These are phyloP conservation scores for Nebria brevicollis DNA, from an alignment of 2,888 invertebrate species.

Conservation along the genomic window DNA sequence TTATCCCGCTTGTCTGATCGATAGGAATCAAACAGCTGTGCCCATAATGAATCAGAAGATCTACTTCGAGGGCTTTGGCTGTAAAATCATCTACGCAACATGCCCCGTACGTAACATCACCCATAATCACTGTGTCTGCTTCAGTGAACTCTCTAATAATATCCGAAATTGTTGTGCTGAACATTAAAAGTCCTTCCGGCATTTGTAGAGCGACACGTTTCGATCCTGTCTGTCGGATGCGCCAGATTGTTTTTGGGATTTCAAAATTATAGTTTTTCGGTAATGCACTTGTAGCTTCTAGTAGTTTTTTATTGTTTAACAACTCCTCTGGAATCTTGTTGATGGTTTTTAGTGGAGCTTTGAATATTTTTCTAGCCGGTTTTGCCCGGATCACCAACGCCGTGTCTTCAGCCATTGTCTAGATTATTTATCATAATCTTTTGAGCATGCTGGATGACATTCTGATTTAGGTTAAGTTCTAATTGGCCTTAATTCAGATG, in stretches of 20 bases:
- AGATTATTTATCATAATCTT: background rate
- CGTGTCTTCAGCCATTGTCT: constrained; percentile 56
- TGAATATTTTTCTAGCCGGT: constrained; percentile 82
- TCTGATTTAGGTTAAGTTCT: background rate
- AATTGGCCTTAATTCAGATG: background rate
- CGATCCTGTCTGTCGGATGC: constrained; percentile 83
- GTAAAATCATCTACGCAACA: constrained; percentile 98
- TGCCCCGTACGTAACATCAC: constrained; percentile 99
- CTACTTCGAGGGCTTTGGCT: constrained; percentile 88
- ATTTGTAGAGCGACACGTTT: constrained; percentile 94
- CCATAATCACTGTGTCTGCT: constrained; percentile 95
- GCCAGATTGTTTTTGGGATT: constrained; percentile 97
- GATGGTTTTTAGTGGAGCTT: constrained; percentile 73
- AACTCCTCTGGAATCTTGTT: constrained; percentile 86
- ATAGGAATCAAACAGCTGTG: constrained; percentile 96
- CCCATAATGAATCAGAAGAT: constrained; percentile 95
- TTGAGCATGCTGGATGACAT: background rate
- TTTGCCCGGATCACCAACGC: constrained; percentile 81
- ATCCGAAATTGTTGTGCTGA: constrained; percentile 91
- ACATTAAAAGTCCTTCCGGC: constrained; percentile 95
- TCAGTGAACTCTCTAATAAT: constrained; percentile 89
- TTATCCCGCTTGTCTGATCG: constrained; percentile 84
- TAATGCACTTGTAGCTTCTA: constrained; percentile 77
- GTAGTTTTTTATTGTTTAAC: constrained; percentile 77
- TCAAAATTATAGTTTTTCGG: constrained; percentile 98